Evolutionary conservation across 2,888 invertebrate genomes (phyloP), one percentile per base, ranked within the genome.

Genomic region (Nematopogon swammerdamellus): DNA sequence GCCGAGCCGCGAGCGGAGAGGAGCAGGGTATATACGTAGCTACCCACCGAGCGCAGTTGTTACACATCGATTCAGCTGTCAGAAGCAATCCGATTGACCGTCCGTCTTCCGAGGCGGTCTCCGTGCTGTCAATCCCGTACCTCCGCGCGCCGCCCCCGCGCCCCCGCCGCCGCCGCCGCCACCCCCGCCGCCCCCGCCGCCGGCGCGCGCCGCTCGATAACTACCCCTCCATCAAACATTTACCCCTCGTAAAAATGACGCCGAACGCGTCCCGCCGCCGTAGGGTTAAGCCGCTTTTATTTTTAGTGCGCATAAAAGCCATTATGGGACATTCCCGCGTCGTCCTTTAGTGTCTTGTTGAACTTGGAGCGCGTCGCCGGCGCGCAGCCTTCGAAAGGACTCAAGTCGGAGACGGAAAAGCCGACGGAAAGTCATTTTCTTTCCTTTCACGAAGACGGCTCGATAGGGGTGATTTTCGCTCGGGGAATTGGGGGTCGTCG

Each of bases 331-430:
- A 65, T 62, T 56, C 61, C 60, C 57, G 59, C 57, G 58, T 59
- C 57, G 65, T 64, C 68, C 67, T 66, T 70, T 73, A 68, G 67
- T 68, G 67, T 72, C 76, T 72, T 74, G 66, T 64, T 66, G 65
- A 67, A 67, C 67, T 68, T 65, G 64, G 63, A 62, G 54, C 63
- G 58, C 59, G 60, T 56, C 56, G 61, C 59, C 58, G 60, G 56
- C 20, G 42, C 19, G 65, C 56, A 77, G 76, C 76, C 76, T 65
- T 67, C 57, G 62, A 60, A 76, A 70, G 61, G 75, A 68, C 72
- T 65, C 67, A 77, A 76, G 72, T 67, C 65, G 65, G 60, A 51
- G 53, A 56, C 53, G 50, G 36, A 6, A 25, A 14, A 36, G 36
- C 36, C 36, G 36, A 3, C 36, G 36, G 36, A 36, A 36, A 36